A percentile compares a stretch with the other conserved stretches of the same genome.
These are phyloP conservation scores for Trachemys scripta DNA, from an alignment of 2,113 vertebrate genomes.

Conservation along the genomic window DNA sequence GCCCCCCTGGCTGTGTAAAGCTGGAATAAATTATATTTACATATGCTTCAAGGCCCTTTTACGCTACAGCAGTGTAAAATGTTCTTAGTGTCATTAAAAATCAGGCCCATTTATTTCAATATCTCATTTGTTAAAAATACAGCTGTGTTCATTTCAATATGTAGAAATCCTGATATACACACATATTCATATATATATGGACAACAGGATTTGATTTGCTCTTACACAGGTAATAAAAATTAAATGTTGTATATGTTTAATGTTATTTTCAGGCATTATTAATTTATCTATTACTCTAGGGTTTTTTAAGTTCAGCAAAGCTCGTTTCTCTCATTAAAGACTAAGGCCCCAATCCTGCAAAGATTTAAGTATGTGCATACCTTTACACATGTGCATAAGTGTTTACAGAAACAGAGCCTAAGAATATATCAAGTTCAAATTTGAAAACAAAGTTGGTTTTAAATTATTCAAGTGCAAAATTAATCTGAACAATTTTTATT, in stretches of 20 bases:
- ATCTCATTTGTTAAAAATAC: neutral
- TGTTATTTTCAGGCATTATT: slow-evolving; percentile 37
- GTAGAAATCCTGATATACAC: neutral
- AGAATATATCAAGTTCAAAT: slow-evolving; percentile 73
- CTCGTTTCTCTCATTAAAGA: neutral
- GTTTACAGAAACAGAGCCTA: slow-evolving; percentile 46
- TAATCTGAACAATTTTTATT: slow-evolving; percentile 18
- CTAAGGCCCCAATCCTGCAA: neutral
- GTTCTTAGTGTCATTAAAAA: neutral
- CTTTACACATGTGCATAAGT: slow-evolving; percentile 32
- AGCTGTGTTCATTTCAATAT: neutral
- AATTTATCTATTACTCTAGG: slow-evolving; percentile 26
- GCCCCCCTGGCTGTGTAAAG: neutral
- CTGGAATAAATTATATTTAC: neutral
- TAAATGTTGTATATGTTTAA: slow-evolving; percentile 22
- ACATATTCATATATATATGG: neutral
- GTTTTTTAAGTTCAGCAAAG: slow-evolving; percentile 25
- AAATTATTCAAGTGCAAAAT: slow-evolving; percentile 69
- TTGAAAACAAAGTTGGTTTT: slow-evolving; percentile 72
- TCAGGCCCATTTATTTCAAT: neutral
- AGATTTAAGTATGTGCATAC: slow-evolving; percentile 52
- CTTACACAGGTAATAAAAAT: neutral
- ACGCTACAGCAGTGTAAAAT: neutral
- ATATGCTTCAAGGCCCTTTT: neutral
- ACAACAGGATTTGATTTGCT: neutral